Evolutionary conservation across 2,113 vertebrate species (phyloP).

Genomic region (Manacus vitellinus): DNA sequence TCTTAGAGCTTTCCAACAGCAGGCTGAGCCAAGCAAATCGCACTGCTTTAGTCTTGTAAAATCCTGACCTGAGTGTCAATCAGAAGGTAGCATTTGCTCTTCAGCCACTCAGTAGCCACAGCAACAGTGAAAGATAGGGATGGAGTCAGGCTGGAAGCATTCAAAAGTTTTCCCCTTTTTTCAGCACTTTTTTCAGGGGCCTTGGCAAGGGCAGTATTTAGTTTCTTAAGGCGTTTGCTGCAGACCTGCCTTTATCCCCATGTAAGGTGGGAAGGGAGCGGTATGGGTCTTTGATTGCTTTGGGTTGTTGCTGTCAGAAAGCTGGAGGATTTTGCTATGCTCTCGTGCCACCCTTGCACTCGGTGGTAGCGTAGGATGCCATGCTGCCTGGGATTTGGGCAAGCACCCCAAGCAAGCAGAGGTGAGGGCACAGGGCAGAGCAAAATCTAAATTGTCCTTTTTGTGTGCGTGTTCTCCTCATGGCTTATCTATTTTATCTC

Average conservation of each 20-base stretch:
- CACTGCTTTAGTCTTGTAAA: neutral
- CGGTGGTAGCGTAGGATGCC: neutral
- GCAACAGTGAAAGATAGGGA: neutral
- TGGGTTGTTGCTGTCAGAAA: neutral
- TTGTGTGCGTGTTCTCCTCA: neutral
- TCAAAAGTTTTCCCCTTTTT: neutral
- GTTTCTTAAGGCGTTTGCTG: neutral
- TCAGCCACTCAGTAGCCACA: neutral
- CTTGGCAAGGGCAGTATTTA: neutral
- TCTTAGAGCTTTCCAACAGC: rapidly evolving
- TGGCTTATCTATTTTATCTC: neutral
- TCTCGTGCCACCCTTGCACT: neutral
- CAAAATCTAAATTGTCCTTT: neutral
- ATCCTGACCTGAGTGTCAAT: neutral
- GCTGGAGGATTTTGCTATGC: neutral
- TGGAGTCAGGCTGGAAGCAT: neutral
- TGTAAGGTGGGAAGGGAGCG: rapidly evolving
- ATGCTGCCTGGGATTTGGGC: neutral
- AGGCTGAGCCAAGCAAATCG: neutral
- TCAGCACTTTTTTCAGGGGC: neutral
- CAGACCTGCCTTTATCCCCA: neutral
- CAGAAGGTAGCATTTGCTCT: neutral
- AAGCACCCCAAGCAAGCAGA: neutral
- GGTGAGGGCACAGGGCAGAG: neutral
- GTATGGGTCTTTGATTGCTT: neutral